phyloP scores from a whole-genome alignment of 2,113 vertebrate species.

The Cervus canadensis region DNA sequence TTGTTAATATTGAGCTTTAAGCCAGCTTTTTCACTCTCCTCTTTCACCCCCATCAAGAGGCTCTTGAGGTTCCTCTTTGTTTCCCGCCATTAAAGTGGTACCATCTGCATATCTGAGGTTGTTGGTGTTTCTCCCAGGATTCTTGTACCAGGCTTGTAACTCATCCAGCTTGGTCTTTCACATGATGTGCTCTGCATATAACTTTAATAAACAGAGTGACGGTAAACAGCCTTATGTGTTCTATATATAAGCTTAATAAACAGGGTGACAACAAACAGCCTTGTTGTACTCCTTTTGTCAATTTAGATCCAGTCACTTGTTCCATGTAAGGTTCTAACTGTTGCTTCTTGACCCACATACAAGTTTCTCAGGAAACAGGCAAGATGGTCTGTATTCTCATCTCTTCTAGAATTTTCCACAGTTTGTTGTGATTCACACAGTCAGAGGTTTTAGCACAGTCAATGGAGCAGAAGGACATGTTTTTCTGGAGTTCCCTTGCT shows the following conservation, averaged over 20 bases:
- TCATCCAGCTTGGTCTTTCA: background rate
- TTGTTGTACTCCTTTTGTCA: background rate
- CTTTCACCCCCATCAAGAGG: background rate
- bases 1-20: background rate
- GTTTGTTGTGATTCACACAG: background rate
- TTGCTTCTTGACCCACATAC: background rate
- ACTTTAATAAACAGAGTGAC: background rate
- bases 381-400: background rate
- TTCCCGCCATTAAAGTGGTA: background rate
- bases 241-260: background rate
- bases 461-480: background rate
- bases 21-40: background rate
- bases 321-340: background rate
- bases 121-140: background rate
- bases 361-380: background rate
- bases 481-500: background rate
- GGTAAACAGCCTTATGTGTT: background rate
- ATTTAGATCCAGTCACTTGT: background rate
- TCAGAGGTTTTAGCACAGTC: background rate
- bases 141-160: background rate
- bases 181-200: background rate
- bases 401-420: background rate
- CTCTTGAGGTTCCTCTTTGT: background rate
- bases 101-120: background rate
- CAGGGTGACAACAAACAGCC: background rate